A percentile compares a stretch with the other conserved stretches of the same genome.
Evolutionary conservation across 2,113 vertebrate genomes (phyloP).

Genomic region (Uria lomvia): DNA sequence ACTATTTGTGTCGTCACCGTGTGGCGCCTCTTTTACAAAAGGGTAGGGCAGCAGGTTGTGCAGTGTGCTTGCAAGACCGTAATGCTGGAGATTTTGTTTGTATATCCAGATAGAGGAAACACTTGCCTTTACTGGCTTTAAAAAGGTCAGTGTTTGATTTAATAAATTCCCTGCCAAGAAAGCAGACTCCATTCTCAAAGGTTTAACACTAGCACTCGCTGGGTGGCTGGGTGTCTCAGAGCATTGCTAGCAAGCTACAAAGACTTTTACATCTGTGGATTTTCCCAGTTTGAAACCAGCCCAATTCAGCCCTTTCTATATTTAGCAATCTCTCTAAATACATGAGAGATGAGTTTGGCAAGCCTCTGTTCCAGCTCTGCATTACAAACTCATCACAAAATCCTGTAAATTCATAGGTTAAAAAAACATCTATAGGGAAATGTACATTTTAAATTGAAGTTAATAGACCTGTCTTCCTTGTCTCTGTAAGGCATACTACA

Average conservation of each 20-base stretch:
- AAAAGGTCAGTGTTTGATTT: slow-evolving; percentile 44
- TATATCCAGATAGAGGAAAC: not conserved
- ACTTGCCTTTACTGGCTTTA: slow-evolving; percentile 2
- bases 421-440: not conserved
- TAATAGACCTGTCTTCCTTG: not conserved
- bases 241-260: not conserved
- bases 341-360: not conserved
- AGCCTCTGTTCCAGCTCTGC: not conserved
- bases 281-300: not conserved
- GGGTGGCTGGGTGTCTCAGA: not conserved
- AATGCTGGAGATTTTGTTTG: not conserved
- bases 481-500: not conserved
- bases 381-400: not conserved
- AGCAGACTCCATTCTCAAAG: slow-evolving; percentile 17
- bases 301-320: not conserved
- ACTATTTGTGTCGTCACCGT: not conserved
- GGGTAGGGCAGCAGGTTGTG: not conserved
- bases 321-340: not conserved
- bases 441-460: not conserved
- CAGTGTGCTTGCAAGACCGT: not conserved
- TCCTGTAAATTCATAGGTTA: not conserved
- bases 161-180: slow-evolving; percentile 50
- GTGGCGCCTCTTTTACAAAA: not conserved
- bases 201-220: not conserved
- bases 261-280: not conserved